Conservation (phyloP, 2,113 vertebrate species). For the Chaetura pelagica region DNA sequence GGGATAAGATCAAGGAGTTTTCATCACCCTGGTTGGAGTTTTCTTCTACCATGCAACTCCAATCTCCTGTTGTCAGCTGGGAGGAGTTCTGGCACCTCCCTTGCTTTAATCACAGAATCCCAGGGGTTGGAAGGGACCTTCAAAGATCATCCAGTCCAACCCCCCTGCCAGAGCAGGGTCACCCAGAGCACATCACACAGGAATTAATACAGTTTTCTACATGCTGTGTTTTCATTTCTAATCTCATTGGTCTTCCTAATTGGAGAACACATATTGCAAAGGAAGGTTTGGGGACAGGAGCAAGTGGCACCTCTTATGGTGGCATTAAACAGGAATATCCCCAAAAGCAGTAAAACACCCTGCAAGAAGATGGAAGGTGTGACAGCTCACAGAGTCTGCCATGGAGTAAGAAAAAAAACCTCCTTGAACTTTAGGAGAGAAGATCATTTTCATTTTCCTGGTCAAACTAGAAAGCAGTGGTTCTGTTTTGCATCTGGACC, state of each 20-base stretch:
- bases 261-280: background rate
- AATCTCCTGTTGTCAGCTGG: background rate
- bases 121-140: too few species aligned
- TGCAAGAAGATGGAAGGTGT: background rate
- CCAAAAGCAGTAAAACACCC: background rate
- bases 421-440: background rate
- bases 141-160: too few species aligned
- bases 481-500: background rate
- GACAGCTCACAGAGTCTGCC: background rate
- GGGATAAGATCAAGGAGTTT: background rate
- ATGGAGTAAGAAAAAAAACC: background rate
- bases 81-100: background rate
- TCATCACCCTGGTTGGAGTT: background rate
- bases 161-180: too few species aligned
- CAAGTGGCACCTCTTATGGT: background rate
- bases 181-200: too few species aligned
- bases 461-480: background rate
- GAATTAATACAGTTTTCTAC: background rate
- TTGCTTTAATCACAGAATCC: too few species aligned
- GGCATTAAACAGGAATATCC: background rate
- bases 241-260: background rate
- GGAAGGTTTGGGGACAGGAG: background rate
- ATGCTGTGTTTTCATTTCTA: background rate
- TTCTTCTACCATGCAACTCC: background rate
- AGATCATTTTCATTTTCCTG: background rate